Evolutionary conservation across 2,888 invertebrate genomes (phyloP).

Genomic region (Bembecia ichneumoniformis): DNA sequence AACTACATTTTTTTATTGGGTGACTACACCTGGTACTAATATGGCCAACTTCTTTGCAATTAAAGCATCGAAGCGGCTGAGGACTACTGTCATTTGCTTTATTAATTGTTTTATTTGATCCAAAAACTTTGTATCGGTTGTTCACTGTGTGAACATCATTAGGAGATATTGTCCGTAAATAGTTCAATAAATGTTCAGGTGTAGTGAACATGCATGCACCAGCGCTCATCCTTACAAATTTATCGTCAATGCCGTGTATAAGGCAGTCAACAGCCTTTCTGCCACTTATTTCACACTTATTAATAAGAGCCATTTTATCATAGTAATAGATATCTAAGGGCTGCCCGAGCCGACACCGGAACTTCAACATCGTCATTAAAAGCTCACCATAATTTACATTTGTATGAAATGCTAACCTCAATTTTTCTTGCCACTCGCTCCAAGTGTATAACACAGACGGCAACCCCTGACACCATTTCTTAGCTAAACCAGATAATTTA

Average conservation of each 20-base stretch:
- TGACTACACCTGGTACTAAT: conserved; percentile 9
- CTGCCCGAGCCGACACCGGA: conserved; percentile 13
- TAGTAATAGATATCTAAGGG: conserved; percentile 13
- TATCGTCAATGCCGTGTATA: conserved; percentile 15
- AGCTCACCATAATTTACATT: conserved; percentile 15
- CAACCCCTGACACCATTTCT: conserved; percentile 15
- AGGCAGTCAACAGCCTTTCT: conserved; percentile 14
- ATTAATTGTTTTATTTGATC: no score
- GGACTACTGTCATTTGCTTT: no score
- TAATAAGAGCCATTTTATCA: conserved; percentile 14
- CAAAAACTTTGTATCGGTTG: no score
- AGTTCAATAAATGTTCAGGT: conserved; percentile 4
- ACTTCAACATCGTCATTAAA: conserved; percentile 9
- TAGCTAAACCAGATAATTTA: conserved; percentile 13
- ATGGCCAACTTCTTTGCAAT: conserved; percentile 9
- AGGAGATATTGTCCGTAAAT: no score
- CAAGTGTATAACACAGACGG: conserved; percentile 14
- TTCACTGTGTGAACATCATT: no score
- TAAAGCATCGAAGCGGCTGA: no score
- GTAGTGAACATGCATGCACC: conserved; percentile 9
- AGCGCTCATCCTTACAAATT: conserved; percentile 14
- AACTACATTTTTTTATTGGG: conserved; percentile 10
- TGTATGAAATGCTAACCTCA: conserved; percentile 14
- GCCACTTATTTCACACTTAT: conserved; percentile 13
- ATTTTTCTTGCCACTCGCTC: conserved; percentile 14